These are phyloP conservation scores for Selene dorsalis DNA, from an alignment of 2,797 vertebrate genomes.

Conservation along the genomic window DNA sequence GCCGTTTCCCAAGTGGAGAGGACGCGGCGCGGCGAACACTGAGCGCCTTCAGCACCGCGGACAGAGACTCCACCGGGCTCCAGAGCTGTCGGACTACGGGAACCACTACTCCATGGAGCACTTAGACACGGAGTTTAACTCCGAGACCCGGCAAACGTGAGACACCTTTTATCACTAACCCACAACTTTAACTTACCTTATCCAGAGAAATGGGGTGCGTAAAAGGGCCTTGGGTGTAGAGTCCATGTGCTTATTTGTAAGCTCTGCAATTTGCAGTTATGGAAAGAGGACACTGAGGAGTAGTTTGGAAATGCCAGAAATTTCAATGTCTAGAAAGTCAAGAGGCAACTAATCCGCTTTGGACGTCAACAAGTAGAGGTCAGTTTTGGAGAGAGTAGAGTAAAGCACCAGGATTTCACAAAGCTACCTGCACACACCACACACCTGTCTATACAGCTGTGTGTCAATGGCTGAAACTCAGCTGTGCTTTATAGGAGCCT, in stretches of 20 bases:
- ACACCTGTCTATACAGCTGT: constrained; percentile 13
- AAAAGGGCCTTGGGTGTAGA: background rate
- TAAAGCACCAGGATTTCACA: constrained; percentile 16
- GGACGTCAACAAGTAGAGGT: constrained; percentile 57
- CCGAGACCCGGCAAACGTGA: constrained; percentile 78
- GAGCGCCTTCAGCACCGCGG: constrained; percentile 80
- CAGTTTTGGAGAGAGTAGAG: constrained; percentile 20
- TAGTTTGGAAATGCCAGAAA: constrained; percentile 1
- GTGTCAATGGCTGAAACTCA: background rate
- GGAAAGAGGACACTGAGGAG: background rate
- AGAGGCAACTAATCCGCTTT: constrained; percentile 21
- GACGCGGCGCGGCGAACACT: constrained; percentile 64
- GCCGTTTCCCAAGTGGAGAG: constrained; percentile 70
- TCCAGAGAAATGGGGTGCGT: background rate
- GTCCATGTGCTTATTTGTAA: background rate
- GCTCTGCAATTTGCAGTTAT: constrained; percentile 3
- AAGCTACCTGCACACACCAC: constrained; percentile 27
- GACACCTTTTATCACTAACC: constrained; percentile 47
- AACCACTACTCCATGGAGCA: constrained; percentile 72
- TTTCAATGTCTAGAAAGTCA: constrained; percentile 4
- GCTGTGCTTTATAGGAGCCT: background rate
- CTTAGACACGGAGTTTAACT: constrained; percentile 68
- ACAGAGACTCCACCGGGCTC: constrained; percentile 64
- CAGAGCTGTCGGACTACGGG: constrained; percentile 60
- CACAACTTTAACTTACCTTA: constrained; percentile 28